These are phyloP conservation scores for Enteromius viviparus DNA, from an alignment of 2,797 vertebrate genomes.

Conservation along the genomic window DNA sequence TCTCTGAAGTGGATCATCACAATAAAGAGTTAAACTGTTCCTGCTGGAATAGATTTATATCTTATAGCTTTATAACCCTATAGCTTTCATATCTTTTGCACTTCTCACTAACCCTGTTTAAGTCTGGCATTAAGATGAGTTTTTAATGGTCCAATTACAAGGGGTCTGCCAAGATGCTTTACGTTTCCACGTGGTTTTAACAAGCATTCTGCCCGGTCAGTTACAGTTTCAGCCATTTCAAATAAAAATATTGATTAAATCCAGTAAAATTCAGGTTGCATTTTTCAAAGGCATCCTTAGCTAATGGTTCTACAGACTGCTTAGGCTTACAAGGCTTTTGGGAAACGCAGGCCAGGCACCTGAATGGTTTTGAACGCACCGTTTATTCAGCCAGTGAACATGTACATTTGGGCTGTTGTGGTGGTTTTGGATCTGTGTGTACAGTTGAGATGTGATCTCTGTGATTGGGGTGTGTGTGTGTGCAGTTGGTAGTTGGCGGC, in stretches of 20 bases:
- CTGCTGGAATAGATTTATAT: neutral
- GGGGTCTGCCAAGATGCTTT: neutral
- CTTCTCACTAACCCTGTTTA: neutral
- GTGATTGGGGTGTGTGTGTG: neutral
- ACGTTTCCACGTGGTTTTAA: neutral
- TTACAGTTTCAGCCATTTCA: neutral
- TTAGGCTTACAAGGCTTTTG: neutral
- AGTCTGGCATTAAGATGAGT: neutral
- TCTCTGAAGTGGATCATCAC: neutral
- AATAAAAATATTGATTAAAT: no score
- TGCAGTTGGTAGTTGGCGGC: conserved; percentile 94
- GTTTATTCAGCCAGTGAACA: neutral
- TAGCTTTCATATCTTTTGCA: neutral
- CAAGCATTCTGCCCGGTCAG: neutral
- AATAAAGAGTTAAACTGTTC: neutral
- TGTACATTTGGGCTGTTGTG: neutral
- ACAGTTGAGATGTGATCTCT: neutral
- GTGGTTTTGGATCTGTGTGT: neutral
- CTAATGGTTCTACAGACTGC: neutral
- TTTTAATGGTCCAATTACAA: neutral
- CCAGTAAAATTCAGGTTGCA: no score
- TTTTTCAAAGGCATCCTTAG: no score
- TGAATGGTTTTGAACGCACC: neutral
- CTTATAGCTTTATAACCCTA: no score
- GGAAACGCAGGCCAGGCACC: neutral